phyloP scores from a whole-genome alignment of 1,140 invertebrate species.

The Dreissena rostriformis region DNA sequence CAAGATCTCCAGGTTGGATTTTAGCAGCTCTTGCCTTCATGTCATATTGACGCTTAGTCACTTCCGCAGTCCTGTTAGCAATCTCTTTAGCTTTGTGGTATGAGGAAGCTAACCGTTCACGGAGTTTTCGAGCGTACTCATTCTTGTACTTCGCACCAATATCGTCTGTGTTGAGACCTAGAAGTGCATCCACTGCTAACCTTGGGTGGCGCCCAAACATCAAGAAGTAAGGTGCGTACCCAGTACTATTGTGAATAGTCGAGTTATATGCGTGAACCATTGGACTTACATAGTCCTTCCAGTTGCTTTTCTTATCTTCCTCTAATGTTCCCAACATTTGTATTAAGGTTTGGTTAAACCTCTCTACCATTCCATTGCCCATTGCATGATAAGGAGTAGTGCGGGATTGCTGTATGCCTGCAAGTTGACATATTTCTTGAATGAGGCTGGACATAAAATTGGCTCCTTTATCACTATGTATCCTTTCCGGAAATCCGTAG shows the following conservation, averaged over 20 bases:
- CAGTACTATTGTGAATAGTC: background rate
- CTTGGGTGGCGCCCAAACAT: no score
- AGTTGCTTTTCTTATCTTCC: background rate
- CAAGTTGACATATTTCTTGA: constrained; percentile 22
- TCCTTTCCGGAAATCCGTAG: constrained; percentile 26
- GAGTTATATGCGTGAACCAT: no score
- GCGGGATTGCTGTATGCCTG: constrained; percentile 9
- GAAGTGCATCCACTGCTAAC: no score
- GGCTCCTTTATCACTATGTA: constrained; percentile 49
- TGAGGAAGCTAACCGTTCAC: background rate
- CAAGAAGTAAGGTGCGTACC: no score
- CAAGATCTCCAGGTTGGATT: background rate
- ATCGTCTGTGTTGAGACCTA: no score
- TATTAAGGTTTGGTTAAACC: background rate
- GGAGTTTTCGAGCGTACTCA: constrained; percentile 21
- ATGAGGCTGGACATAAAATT: constrained; percentile 43
- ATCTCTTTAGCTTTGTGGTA: constrained; percentile 12
- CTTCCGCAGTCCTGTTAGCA: background rate
- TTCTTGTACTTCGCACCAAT: background rate
- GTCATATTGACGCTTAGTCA: background rate
- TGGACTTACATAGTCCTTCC: background rate
- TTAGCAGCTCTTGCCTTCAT: background rate
- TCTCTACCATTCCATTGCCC: background rate
- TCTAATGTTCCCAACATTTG: constrained; percentile 9
- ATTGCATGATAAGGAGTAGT: background rate